Percentiles rank a stretch among this genome's conserved stretches.
These are phyloP conservation scores for Neosalanx taihuensis DNA, from an alignment of 2,797 vertebrate genomes.

Conservation along the genomic window DNA sequence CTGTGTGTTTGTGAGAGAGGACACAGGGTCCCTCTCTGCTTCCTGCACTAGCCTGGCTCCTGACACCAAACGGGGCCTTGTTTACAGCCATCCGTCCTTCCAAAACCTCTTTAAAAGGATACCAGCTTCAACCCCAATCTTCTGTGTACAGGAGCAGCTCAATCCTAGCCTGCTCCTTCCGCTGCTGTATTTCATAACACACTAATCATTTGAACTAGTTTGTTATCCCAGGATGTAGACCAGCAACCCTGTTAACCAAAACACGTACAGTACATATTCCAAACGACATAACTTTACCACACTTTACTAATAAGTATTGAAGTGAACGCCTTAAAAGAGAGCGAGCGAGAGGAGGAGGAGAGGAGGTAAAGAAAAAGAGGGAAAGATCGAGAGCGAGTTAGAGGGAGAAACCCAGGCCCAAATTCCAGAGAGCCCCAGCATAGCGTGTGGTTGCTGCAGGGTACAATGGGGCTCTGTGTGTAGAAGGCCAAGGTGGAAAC, in stretches of 20 bases:
- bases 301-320: conserved; percentile 51
- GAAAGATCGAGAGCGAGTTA: neutral
- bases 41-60: no score
- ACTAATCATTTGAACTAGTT: no score
- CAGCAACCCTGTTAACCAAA: neutral
- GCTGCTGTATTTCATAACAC: no score
- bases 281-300: conserved; percentile 10
- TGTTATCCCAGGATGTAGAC: no score
- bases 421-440: conserved; percentile 49
- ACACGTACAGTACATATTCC: conserved; percentile 15
- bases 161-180: no score
- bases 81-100: no score
- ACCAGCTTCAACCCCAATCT: no score
- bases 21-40: no score
- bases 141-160: no score
- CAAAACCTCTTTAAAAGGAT: no score
- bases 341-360: conserved; percentile 11
- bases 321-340: conserved; percentile 20
- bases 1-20: no score
- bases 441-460: conserved; percentile 42
- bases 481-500: conserved; percentile 39
- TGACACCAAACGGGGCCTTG: no score
- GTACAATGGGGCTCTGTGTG: conserved; percentile 59
- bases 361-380: conserved; percentile 13
- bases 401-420: conserved; percentile 34